Evolutionary conservation across 1,140 invertebrate genomes (phyloP).

Genomic region (Hyphantria cunea): DNA sequence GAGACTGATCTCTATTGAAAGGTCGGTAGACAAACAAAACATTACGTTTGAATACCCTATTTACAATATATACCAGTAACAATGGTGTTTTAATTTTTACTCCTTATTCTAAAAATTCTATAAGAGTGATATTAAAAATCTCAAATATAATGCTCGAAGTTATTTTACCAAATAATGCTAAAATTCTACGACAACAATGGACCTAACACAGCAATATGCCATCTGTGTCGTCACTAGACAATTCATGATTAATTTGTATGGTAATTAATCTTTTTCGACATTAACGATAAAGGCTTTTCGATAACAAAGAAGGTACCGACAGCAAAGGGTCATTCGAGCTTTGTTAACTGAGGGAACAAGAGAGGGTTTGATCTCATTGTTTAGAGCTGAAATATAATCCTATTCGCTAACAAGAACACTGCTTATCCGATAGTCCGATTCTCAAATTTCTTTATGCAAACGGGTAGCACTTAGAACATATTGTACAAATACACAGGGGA

Average conservation of each 20-base stretch:
- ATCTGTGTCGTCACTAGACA: constrained; percentile 18
- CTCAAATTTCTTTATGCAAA: constrained; percentile 4
- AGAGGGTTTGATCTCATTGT: constrained; percentile 46
- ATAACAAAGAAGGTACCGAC: constrained; percentile 49
- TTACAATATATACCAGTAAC: no score
- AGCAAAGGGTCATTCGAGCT: constrained; percentile 54
- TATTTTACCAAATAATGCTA: no score
- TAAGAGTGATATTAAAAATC: no score
- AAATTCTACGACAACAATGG: constrained; percentile 7
- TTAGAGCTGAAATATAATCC: constrained; percentile 52
- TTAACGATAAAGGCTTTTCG: constrained; percentile 44
- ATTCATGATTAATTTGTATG: constrained; percentile 45
- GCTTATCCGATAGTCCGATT: background rate
- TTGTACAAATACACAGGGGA: no score
- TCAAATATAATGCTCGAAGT: no score
- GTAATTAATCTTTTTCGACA: constrained; percentile 63
- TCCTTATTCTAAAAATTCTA: no score
- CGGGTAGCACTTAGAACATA: no score
- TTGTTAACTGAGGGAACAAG: constrained; percentile 43
- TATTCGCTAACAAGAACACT: constrained; percentile 34
- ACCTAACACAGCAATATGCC: constrained; percentile 25
- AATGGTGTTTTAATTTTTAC: no score
- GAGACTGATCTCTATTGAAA: no score
- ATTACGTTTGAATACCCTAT: no score
- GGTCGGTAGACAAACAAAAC: no score